These are phyloP conservation scores for Pygathrix nemaeus DNA, from an alignment of 2,113 vertebrate genomes.

Conservation along the genomic window DNA sequence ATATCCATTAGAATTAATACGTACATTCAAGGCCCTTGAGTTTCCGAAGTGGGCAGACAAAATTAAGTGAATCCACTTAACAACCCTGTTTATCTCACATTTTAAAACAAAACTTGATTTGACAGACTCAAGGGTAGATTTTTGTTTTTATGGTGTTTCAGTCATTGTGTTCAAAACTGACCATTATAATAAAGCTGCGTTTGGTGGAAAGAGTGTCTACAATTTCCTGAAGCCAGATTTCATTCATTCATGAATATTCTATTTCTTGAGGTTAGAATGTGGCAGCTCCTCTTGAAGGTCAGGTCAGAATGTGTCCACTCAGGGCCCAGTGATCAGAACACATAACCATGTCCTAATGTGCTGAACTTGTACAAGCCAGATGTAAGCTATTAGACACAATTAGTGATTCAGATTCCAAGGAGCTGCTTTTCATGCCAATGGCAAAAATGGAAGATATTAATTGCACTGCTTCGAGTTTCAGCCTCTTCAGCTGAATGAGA, in stretches of 20 bases:
- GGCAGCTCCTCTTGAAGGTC: neutral
- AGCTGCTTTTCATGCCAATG: constrained; percentile 75
- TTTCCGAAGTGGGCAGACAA: neutral
- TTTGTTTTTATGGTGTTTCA: neutral
- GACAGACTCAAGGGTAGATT: neutral
- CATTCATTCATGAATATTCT: constrained; percentile 48
- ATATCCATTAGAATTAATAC: neutral
- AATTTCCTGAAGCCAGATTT: neutral
- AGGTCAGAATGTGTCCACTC: neutral
- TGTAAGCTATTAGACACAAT: constrained; percentile 82
- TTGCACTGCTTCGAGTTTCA: constrained; percentile 80
- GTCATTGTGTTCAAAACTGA: neutral
- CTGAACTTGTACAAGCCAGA: constrained; percentile 74
- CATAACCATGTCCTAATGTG: constrained; percentile 47
- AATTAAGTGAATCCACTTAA: neutral
- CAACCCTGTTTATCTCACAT: neutral
- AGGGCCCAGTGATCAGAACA: neutral
- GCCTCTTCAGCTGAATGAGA: constrained; percentile 83
- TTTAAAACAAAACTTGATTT: constrained; percentile 20
- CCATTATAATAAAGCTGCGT: neutral
- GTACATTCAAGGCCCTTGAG: neutral
- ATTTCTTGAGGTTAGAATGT: neutral
- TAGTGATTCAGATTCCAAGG: constrained; percentile 78
- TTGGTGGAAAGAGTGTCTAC: neutral
- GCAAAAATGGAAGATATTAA: constrained; percentile 84